A percentile compares a stretch with the other conserved stretches of the same genome.
phyloP scores from a whole-genome alignment of 2,888 invertebrate genomes.

The Synergus itoensis region DNA sequence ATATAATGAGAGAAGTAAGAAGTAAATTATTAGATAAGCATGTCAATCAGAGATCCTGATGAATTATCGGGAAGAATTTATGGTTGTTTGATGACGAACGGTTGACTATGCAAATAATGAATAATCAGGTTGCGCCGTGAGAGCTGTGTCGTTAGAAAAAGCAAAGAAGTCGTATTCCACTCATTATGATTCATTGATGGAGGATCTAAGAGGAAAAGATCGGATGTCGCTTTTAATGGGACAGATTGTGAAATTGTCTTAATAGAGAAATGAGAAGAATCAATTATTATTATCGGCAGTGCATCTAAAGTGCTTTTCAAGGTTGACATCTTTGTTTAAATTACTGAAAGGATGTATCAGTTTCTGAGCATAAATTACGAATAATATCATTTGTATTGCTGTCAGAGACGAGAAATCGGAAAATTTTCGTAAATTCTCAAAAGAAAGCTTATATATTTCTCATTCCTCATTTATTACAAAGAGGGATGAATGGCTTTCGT shows the following conservation, averaged over 20 bases:
- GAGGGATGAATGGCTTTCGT: slow-evolving; percentile 11
- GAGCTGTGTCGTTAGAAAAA: background rate
- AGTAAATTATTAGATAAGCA: background rate
- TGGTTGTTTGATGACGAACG: slow-evolving; percentile 11
- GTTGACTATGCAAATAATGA: background rate
- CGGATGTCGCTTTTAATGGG: background rate
- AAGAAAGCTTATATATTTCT: too few species aligned
- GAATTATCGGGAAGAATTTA: background rate
- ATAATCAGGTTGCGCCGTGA: background rate
- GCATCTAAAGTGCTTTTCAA: slow-evolving; percentile 24
- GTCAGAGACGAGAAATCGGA: background rate
- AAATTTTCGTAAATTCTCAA: background rate
- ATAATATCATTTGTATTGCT: too few species aligned
- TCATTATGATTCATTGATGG: slow-evolving; percentile 5
- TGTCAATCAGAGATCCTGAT: background rate
- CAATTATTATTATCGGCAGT: slow-evolving; percentile 13
- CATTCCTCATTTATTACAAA: too few species aligned
- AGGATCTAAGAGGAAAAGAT: background rate
- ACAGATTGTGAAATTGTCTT: slow-evolving; percentile 30
- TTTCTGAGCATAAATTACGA: background rate
- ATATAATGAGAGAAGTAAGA: background rate
- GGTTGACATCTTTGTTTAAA: slow-evolving; percentile 2
- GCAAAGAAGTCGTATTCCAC: background rate
- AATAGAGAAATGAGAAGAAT: slow-evolving; percentile 8
- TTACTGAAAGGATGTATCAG: slow-evolving; percentile 5